phyloP scores from a whole-genome alignment of 2,113 vertebrate genomes.

The Grammomys surdaster region DNA sequence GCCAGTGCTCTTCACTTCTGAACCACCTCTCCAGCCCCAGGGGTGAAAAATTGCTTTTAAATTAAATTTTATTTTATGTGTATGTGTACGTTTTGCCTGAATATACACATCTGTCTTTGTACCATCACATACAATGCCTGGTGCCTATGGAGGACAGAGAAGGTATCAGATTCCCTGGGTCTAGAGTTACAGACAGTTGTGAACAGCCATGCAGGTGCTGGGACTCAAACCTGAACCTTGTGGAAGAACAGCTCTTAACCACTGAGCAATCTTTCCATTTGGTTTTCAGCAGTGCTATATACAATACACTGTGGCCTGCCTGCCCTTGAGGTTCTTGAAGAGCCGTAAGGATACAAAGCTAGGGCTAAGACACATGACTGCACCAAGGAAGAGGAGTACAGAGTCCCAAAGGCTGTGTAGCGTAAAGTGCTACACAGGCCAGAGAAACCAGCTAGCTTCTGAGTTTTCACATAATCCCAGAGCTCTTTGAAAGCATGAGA shows the following conservation, averaged over 20 bases:
- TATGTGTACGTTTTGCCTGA: not conserved
- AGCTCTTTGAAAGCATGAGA: not conserved
- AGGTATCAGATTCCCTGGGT: not conserved
- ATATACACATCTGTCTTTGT: not conserved
- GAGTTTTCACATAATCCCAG: not conserved
- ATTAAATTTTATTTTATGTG: not conserved
- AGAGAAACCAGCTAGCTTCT: rapidly evolving
- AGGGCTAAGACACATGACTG: rapidly evolving
- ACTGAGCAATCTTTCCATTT: not conserved
- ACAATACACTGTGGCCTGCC: too few relatives aligned
- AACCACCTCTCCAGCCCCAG: not conserved
- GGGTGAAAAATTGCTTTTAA: not conserved
- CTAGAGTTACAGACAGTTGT: not conserved
- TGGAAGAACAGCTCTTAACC: not conserved
- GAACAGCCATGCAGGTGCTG: not conserved
- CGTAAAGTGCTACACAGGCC: rapidly evolving
- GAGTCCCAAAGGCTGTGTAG: rapidly evolving
- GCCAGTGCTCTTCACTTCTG: not conserved
- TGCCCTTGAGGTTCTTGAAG: not conserved
- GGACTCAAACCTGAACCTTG: not conserved
- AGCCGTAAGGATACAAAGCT: not conserved
- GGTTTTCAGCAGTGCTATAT: not conserved
- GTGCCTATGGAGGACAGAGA: not conserved
- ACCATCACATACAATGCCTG: not conserved
- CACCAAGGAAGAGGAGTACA: too few relatives aligned